Percentiles rank a stretch among this genome's conserved stretches.
phyloP scores from a whole-genome alignment of 1,140 invertebrate species.

The Drepana arcuata region DNA sequence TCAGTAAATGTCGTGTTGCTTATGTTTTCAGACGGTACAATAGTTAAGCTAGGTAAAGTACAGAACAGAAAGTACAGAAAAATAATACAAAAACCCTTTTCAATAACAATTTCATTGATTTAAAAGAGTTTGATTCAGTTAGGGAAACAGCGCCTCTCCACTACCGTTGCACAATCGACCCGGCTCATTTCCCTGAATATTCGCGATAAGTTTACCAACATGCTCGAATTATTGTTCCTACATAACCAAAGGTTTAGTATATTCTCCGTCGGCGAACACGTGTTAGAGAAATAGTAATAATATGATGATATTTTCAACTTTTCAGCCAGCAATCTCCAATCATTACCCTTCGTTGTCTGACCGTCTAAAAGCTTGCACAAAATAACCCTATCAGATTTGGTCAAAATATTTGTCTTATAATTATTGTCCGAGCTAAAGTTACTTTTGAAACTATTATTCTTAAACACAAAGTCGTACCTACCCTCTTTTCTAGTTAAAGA shows the following conservation, averaged over 20 bases:
- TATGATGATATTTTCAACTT: slow-evolving; percentile 93
- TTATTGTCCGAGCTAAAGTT: slow-evolving; percentile 62
- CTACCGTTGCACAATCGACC: slow-evolving; percentile 88
- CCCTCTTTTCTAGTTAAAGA: slow-evolving; percentile 59
- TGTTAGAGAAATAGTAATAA: slow-evolving; percentile 97
- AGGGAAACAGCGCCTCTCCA: slow-evolving; percentile 78
- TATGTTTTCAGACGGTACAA: no score
- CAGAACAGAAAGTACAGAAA: no score
- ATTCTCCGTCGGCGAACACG: slow-evolving; percentile 94
- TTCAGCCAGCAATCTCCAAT: slow-evolving; percentile 95
- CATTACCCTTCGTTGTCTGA: slow-evolving; percentile 90
- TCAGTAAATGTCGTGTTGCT: no score
- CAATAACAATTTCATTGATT: no score
- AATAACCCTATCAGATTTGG: slow-evolving; percentile 80
- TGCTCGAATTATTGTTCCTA: slow-evolving; percentile 89
- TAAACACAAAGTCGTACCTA: slow-evolving; percentile 54
- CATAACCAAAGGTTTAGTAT: slow-evolving; percentile 97
- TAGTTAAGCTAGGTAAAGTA: no score
- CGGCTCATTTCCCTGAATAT: slow-evolving; percentile 94
- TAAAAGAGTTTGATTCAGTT: slow-evolving; percentile 14
- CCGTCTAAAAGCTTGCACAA: slow-evolving; percentile 92
- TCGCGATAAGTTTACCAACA: slow-evolving; percentile 84
- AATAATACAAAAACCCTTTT: no score
- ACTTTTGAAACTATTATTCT: slow-evolving; percentile 43
- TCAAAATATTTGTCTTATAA: slow-evolving; percentile 51